Conservation (phyloP, 37 sponge, comb jelly and placozoan species). For the Mnemiopsis leidyi region DNA sequence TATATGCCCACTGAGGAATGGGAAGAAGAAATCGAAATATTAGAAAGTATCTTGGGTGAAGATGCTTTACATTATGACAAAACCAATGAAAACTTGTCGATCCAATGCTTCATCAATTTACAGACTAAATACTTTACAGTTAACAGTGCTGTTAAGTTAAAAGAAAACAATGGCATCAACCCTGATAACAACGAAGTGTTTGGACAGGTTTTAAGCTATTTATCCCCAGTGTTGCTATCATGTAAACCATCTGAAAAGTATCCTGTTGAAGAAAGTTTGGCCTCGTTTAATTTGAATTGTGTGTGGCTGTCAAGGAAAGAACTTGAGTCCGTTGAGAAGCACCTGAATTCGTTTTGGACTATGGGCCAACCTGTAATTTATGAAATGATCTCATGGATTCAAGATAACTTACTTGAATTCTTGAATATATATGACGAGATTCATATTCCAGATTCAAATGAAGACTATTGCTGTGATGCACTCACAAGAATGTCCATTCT, state of each 20-base stretch:
- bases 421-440: constrained; percentile 34
- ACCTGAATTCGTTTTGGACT: neutral
- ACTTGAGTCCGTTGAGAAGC: neutral
- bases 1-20: neutral
- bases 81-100: neutral
- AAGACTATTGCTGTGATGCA: constrained; percentile 3
- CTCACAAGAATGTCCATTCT: neutral
- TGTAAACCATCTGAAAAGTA: constrained; percentile 11
- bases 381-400: constrained; percentile 38
- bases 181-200: neutral
- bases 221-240: neutral
- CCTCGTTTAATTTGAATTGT: neutral
- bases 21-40: neutral
- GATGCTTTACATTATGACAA: neutral
- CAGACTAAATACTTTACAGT: neutral
- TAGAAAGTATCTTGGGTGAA: neutral
- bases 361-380: neutral
- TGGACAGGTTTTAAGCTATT: neutral
- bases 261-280: neutral
- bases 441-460: neutral
- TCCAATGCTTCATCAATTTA: neutral
- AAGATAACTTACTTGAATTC: neutral
- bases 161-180: neutral
- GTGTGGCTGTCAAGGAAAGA: neutral
- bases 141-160: neutral